Percentiles rank a stretch among this genome's conserved stretches.
Evolutionary conservation across 2,797 vertebrate species (phyloP).

Genomic region (Bryconaethiops microstoma): DNA sequence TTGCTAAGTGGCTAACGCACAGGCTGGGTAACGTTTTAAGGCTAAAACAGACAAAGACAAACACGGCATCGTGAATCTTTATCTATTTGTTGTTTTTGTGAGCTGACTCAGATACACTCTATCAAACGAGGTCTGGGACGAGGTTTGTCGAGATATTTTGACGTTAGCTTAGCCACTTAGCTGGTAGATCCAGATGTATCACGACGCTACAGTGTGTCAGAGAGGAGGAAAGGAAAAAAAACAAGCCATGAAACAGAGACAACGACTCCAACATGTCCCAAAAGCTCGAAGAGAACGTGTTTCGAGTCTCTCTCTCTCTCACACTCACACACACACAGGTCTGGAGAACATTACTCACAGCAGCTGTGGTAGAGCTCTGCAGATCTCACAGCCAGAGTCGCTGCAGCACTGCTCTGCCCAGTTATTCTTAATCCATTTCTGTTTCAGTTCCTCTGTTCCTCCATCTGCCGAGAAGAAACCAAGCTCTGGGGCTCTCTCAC

Average conservation of each 20-base stretch:
- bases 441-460: constrained; percentile 47
- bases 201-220: neutral
- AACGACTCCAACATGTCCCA: constrained; percentile 26
- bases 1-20: neutral
- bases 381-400: constrained; percentile 41
- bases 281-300: neutral
- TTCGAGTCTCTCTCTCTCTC: neutral
- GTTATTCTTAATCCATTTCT: constrained; percentile 66
- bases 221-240: constrained; percentile 4
- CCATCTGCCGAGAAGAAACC: neutral
- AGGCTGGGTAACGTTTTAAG: too few relatives aligned
- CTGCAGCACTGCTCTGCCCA: neutral
- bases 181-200: constrained; percentile 17
- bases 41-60: neutral
- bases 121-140: neutral
- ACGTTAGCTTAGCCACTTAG: neutral
- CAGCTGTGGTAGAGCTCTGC: constrained; percentile 42
- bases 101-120: neutral
- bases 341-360: constrained; percentile 60
- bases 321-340: neutral
- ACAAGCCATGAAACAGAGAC: neutral
- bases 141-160: neutral
- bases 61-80: neutral
- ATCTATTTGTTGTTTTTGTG: neutral
- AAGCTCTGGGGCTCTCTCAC: neutral